These are phyloP conservation scores for Melanotaenia trifasciata DNA, from an alignment of 2,797 vertebrate genomes.

Conservation along the genomic window DNA sequence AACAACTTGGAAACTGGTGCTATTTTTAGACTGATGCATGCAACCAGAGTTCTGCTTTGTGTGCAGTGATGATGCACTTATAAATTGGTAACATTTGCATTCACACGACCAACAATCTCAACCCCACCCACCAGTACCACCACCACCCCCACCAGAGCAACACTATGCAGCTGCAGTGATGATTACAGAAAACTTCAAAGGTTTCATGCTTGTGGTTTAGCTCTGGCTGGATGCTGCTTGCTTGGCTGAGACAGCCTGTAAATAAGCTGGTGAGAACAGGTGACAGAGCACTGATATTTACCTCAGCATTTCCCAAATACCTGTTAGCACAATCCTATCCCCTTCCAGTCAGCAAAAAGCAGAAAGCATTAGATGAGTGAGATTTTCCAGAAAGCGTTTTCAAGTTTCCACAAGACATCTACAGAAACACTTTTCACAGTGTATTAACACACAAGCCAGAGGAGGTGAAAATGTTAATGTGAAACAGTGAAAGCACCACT, in stretches of 20 bases:
- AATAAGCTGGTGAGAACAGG: constrained; percentile 37
- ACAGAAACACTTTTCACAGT: background rate
- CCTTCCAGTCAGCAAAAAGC: background rate
- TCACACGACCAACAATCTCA: constrained; percentile 44
- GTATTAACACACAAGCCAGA: background rate
- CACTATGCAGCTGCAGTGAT: constrained; percentile 53
- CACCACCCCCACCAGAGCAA: constrained; percentile 6
- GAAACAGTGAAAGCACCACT: background rate
- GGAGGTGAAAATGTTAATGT: background rate
- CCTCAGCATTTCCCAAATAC: background rate
- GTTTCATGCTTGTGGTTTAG: constrained; percentile 40
- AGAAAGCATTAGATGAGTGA: background rate
- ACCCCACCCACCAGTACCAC: background rate
- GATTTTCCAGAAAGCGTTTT: background rate
- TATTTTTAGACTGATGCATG: constrained; percentile 60
- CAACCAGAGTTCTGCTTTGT: constrained; percentile 45
- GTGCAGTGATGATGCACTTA: constrained; percentile 65
- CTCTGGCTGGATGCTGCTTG: constrained; percentile 34
- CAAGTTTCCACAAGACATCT: background rate
- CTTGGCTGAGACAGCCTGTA: constrained; percentile 34
- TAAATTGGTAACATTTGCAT: constrained; percentile 69
- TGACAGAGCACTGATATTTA: constrained; percentile 1
- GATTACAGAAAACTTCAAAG: constrained; percentile 73
- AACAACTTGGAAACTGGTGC: constrained; percentile 23
- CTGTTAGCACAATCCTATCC: background rate